A percentile compares a stretch with the other conserved stretches of the same genome.
Evolutionary conservation across 2,888 invertebrate species (phyloP).

Genomic region (Quadroppia sp.): DNA sequence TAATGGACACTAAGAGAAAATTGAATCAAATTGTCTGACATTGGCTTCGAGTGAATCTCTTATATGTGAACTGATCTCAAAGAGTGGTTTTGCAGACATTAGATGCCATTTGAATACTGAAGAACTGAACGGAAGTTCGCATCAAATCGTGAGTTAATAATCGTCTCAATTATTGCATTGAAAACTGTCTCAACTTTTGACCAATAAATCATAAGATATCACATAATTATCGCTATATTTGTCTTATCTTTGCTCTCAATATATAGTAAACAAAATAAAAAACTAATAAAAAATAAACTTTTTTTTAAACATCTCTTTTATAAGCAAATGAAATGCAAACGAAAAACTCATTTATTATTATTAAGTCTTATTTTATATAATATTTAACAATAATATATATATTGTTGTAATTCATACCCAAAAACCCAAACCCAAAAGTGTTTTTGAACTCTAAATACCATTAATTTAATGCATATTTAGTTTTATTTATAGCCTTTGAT

Average conservation of each 20-base stretch:
- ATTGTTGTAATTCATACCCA: no score
- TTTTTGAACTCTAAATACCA: no score
- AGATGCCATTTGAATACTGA: not conserved
- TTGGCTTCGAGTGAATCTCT: no score
- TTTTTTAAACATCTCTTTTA: not conserved
- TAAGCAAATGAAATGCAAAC: not conserved
- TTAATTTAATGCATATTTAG: no score
- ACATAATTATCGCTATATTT: not conserved
- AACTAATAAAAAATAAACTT: not conserved
- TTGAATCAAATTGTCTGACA: no score
- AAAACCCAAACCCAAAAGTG: no score
- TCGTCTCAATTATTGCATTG: not conserved
- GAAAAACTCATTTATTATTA: not conserved
- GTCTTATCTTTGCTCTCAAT: slow-evolving; percentile 26
- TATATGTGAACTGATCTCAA: no score
- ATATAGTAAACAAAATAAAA: not conserved
- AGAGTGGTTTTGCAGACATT: no score
- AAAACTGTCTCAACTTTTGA: not conserved
- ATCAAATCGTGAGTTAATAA: slow-evolving; percentile 31
- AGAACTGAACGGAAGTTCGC: not conserved
- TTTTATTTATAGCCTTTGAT: no score
- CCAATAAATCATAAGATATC: not conserved
- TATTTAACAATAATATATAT: no score
- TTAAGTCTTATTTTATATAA: no score
- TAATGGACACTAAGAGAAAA: no score